A percentile compares a stretch with the other conserved stretches of the same genome.
These are phyloP conservation scores for Dendrolimus punctatus DNA, from an alignment of 1,140 invertebrate genomes.

Conservation along the genomic window DNA sequence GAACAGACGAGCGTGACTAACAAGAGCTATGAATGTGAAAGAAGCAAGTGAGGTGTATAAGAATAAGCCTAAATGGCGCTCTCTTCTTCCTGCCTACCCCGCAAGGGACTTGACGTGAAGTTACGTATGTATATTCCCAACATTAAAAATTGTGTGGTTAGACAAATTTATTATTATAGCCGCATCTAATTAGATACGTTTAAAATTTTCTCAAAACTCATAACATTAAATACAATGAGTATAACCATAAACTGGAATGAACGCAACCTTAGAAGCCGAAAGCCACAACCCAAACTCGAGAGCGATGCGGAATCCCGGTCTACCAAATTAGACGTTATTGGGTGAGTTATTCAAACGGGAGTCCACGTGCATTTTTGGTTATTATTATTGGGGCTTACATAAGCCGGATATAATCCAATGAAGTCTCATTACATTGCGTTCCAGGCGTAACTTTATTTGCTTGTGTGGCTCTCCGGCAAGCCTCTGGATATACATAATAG, in stretches of 20 bases:
- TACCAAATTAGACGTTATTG: constrained; percentile 62
- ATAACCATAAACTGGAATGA: constrained; percentile 48
- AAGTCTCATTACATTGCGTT: constrained; percentile 62
- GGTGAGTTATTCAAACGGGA: constrained; percentile 63
- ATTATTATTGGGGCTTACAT: constrained; percentile 62
- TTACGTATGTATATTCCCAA: too few species aligned
- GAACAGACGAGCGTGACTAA: too few species aligned
- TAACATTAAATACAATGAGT: constrained; percentile 40
- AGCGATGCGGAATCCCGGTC: constrained; percentile 27
- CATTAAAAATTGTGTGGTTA: too few species aligned
- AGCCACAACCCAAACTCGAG: constrained; percentile 8
- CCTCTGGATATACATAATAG: constrained; percentile 54
- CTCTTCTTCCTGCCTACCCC: too few species aligned
- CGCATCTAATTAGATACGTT: constrained; percentile 11
- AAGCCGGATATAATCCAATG: constrained; percentile 64
- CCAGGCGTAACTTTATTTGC: constrained; percentile 58
- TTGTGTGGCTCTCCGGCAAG: constrained; percentile 41
- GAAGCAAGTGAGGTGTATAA: too few species aligned
- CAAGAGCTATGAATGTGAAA: too few species aligned
- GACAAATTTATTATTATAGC: not conserved
- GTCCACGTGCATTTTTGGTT: constrained; percentile 68
- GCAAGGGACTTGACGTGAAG: too few species aligned
- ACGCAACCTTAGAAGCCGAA: constrained; percentile 14
- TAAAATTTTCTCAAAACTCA: constrained; percentile 21
- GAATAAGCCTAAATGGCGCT: too few species aligned